Conservation (phyloP, 2,113 vertebrate species). For the human region GRCh38 chr6:143553501-143554000, state of each 20-base stretch:
- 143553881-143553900: not conserved
- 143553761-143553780: not conserved
- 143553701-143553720: not conserved
- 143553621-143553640: not conserved
- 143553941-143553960: not conserved
- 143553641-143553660: not conserved
- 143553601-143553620: not conserved
- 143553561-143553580: not conserved
- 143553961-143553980: not conserved
- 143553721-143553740: not conserved
- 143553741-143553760: not conserved
- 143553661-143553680: not conserved
- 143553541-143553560: not conserved
- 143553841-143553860: not conserved
- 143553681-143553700: not conserved
- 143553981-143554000: not conserved
- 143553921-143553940: not conserved
- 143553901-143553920: not conserved
- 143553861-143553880: no score
- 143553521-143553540: not conserved
- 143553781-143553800: not conserved
- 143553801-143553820: accelerated
- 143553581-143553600: not conserved
- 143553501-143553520: not conserved
- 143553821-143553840: not conserved